A percentile compares a stretch with the other conserved stretches of the same genome.
These are phyloP conservation scores for Hydrotaea diabolus DNA, from an alignment of 2,888 invertebrate species.

Conservation along the genomic window DNA sequence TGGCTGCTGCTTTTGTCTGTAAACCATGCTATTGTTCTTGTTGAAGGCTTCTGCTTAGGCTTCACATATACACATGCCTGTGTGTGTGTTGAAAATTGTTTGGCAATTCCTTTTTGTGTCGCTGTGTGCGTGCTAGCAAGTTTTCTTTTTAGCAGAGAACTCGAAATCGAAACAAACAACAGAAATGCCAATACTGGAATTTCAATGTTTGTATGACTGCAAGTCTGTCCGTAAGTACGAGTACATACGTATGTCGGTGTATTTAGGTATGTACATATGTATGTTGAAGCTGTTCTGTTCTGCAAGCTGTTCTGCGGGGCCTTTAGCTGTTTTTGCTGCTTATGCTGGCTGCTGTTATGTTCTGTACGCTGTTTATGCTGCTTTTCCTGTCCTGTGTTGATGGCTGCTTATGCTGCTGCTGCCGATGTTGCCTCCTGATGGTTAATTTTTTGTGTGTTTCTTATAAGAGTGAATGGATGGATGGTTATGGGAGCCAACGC, in stretches of 20 bases:
- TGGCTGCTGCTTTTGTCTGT: background rate
- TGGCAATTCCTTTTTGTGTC: constrained; percentile 58
- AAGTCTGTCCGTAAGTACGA: background rate
- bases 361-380: constrained; percentile 39
- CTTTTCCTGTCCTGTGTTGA: constrained; percentile 21
- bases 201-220: constrained; percentile 34
- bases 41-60: background rate
- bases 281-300: background rate
- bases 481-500: constrained; percentile 22
- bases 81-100: constrained; percentile 17
- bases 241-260: background rate
- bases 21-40: background rate
- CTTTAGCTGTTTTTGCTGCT: constrained; percentile 71
- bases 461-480: constrained; percentile 59
- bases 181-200: constrained; percentile 63
- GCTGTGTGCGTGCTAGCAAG: constrained; percentile 37
- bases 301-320: constrained; percentile 46
- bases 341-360: constrained; percentile 68
- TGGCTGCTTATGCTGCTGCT: constrained; percentile 42
- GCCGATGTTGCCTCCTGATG: constrained; percentile 50
- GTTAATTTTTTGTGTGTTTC: constrained; percentile 60
- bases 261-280: background rate
- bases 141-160: constrained; percentile 56
- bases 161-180: constrained; percentile 8
- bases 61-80: background rate